phyloP scores from a whole-genome alignment of 2,113 vertebrate species.

The Plotosus lineatus region DNA sequence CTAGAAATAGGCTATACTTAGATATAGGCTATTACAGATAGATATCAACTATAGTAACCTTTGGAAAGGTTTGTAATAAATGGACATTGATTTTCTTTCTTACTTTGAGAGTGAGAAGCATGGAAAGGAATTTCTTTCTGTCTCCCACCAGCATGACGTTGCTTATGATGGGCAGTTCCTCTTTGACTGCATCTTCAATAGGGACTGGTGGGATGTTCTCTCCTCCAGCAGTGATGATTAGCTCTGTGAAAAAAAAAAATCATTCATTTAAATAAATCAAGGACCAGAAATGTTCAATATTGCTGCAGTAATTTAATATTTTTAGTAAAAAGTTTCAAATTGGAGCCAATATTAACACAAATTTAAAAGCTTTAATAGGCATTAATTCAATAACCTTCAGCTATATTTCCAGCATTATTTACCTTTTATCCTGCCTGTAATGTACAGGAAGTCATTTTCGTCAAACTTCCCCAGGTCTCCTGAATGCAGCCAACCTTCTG shows the following conservation, averaged over 20 bases:
- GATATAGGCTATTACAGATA: too few relatives aligned
- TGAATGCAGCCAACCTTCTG: slow-evolving; percentile 76
- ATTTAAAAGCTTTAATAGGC: neutral
- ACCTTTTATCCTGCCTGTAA: slow-evolving; percentile 81
- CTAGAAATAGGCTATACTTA: too few relatives aligned
- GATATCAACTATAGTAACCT: too few relatives aligned
- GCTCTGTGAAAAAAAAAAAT: slow-evolving; percentile 60
- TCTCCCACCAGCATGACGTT: slow-evolving; percentile 78
- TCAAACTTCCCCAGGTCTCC: slow-evolving; percentile 74
- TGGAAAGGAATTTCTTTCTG: slow-evolving; percentile 77
- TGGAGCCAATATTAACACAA: neutral
- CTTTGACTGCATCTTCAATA: slow-evolving; percentile 73
- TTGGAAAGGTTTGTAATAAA: neutral
- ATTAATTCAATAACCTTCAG: neutral
- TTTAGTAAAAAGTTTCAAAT: slow-evolving; percentile 14
- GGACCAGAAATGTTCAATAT: neutral
- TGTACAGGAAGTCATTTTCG: slow-evolving; percentile 67
- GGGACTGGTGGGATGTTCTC: slow-evolving; percentile 78
- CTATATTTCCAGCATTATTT: neutral
- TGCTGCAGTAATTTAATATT: neutral
- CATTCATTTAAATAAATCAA: neutral
- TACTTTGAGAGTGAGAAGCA: slow-evolving; percentile 78
- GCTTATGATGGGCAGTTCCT: slow-evolving; percentile 70
- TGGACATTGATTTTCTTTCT: neutral
- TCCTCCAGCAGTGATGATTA: slow-evolving; percentile 79